Evolutionary conservation across 2,797 vertebrate species (phyloP).

Genomic region (Cygnus olor): DNA sequence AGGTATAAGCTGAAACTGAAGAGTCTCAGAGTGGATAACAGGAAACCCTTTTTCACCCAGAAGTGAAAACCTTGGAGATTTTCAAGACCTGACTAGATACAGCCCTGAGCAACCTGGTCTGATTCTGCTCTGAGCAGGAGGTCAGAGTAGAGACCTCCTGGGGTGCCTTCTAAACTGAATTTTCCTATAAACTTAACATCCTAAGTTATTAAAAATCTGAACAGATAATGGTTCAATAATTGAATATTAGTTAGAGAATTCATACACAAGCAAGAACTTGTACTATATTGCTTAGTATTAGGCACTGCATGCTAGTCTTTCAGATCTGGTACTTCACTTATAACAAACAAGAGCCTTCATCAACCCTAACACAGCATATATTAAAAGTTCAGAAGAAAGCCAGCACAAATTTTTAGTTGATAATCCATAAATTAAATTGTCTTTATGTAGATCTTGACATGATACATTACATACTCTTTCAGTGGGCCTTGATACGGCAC

Average conservation of each 20-base stretch:
- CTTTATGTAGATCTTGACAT: slow-evolving; percentile 8
- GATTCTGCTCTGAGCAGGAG: neutral
- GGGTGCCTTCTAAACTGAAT: neutral
- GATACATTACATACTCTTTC: neutral
- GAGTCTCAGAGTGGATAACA: neutral
- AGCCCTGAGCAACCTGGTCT: neutral
- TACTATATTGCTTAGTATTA: neutral
- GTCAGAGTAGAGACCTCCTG: neutral
- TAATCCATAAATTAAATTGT: slow-evolving; percentile 43
- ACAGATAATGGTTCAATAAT: neutral
- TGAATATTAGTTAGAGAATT: neutral
- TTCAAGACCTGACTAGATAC: neutral
- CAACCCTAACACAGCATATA: neutral
- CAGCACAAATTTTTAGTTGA: neutral
- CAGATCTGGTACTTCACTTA: neutral
- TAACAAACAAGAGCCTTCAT: neutral
- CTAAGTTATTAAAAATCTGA: neutral
- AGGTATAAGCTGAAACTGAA: neutral
- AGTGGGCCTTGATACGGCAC: neutral
- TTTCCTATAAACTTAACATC: neutral
- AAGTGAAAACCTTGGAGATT: neutral
- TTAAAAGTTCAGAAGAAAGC: slow-evolving; percentile 44
- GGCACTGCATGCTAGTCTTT: neutral
- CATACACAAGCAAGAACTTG: neutral
- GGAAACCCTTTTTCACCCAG: neutral